These are phyloP conservation scores for Antheraea pernyi DNA, from an alignment of 1,140 invertebrate species.

Conservation along the genomic window DNA sequence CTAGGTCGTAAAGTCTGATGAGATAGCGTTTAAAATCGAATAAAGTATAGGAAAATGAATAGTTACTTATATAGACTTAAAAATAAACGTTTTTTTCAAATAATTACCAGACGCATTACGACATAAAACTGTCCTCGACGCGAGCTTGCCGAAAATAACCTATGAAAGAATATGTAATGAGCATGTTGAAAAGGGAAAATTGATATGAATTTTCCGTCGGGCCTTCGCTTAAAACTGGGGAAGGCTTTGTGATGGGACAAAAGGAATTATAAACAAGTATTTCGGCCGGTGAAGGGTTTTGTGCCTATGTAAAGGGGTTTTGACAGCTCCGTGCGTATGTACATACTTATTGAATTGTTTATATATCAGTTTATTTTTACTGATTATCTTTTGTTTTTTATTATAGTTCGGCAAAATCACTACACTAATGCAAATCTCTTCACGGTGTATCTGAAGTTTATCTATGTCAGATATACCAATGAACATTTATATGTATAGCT, in stretches of 20 bases:
- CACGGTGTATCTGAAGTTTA: too few relatives aligned
- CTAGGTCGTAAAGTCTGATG: too few relatives aligned
- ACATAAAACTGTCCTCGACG: constrained; percentile 17
- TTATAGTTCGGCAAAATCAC: too few relatives aligned
- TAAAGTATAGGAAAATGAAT: too few relatives aligned
- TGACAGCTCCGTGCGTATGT: not conserved
- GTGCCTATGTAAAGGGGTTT: not conserved
- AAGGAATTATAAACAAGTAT: constrained; percentile 43
- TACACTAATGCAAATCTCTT: too few relatives aligned
- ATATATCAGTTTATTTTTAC: too few relatives aligned
- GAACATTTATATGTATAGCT: too few relatives aligned
- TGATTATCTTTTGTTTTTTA: too few relatives aligned
- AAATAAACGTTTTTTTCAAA: not conserved
- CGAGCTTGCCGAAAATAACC: constrained; percentile 35
- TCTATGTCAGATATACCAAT: too few relatives aligned
- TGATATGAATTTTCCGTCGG: constrained; percentile 44
- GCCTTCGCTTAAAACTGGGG: constrained; percentile 31
- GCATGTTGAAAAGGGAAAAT: constrained; percentile 38
- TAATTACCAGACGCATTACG: not conserved
- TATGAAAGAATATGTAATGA: constrained; percentile 53
- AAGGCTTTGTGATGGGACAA: constrained; percentile 43
- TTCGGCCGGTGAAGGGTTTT: constrained; percentile 10
- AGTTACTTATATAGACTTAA: too few relatives aligned
- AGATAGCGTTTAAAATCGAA: too few relatives aligned
- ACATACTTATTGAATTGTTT: not conserved